Base-by-base conservation (phyloP, 1,140 invertebrate genomes). In the Drosophila repletoides region DNA sequence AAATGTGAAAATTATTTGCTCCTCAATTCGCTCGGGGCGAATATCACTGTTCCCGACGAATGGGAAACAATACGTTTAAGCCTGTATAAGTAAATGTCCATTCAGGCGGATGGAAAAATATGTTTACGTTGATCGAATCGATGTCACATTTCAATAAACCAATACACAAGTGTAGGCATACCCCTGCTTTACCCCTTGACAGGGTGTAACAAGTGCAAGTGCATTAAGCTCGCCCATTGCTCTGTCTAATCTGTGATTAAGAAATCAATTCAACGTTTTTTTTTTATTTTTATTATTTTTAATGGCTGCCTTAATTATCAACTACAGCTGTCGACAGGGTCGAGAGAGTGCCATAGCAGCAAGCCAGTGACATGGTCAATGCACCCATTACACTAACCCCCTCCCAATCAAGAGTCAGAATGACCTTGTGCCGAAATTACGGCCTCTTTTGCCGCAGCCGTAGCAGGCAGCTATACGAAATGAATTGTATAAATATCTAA, bases 401-500 rank as follows among this genome's bases (percentile, higher is more conserved):
- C 17, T n/a, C n/a, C n/a, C n/a, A n/a, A n/a, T n/a, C n/a, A 33
- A 29, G 17, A 53, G 10, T 4, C 12, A 5, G 15, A 17, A 22
- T 61, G 56, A 67, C 64, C 64, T 67, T 67, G 64, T 53, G 56
- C 64, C 34, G 48, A 61, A 67, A 68, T 63, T 61, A 28, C 43
- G 45, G 33, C 64, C 48, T 14, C 58, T 46, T 61, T 29, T 41
- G 28, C 45, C 19, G 21, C 17, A n/a, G 19, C 14, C 22, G 12
- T 17, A 58, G n/a, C 10, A 17, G n/a, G 2, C 26, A 38, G 31
- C n/a, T 22, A 45, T 24, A 58, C 56, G 49, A 48, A 72, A 72
- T 72, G 60, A 72, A 55, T 67, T 61, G 69, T 68, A 56, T 72
- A 67, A 72, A 72, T 67, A 71, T 65, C 51, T 40, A 69, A 63